These are phyloP conservation scores for Diadema setosum DNA, from an alignment of 35 echinoderm and acorn worm species.

Conservation along the genomic window DNA sequence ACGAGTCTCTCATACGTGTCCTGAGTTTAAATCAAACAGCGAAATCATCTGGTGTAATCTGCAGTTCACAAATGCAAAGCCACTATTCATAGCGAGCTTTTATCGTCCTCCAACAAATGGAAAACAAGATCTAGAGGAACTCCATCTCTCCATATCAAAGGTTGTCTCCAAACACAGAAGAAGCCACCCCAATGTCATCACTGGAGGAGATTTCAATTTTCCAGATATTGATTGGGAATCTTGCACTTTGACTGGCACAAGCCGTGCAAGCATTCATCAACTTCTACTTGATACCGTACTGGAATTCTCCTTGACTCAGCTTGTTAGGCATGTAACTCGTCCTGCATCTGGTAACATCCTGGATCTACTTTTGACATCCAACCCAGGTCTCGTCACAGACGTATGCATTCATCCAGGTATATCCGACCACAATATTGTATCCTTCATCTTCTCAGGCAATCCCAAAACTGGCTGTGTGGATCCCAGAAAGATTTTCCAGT, in stretches of 20 bases:
- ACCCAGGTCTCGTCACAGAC: neutral
- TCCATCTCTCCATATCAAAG: neutral
- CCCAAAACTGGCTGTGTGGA: neutral
- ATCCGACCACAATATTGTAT: constrained; percentile 28
- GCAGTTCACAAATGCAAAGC: constrained; percentile 37
- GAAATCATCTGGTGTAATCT: constrained; percentile 33
- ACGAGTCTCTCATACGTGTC: constrained; percentile 9
- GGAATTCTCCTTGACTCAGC: constrained; percentile 12
- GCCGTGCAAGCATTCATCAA: neutral
- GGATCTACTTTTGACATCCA: constrained; percentile 29
- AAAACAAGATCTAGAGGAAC: constrained; percentile 8
- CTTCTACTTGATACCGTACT: constrained; percentile 7
- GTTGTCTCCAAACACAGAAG: neutral
- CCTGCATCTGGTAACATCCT: constrained; percentile 31
- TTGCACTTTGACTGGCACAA: neutral
- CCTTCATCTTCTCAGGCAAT: constrained; percentile 28
- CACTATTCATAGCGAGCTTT: constrained; percentile 29
- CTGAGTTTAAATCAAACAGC: neutral
- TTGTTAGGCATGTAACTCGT: constrained; percentile 3
- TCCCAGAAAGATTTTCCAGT: constrained; percentile 30
- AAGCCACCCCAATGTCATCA: constrained; percentile 28
- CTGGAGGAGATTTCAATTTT: constrained; percentile 27
- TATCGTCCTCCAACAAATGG: constrained; percentile 3
- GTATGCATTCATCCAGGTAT: constrained; percentile 3
- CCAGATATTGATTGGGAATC: constrained; percentile 24